Conservation (phyloP, 2,113 vertebrate genomes). For the Sinocyclocheilus maitianheensis region DNA sequence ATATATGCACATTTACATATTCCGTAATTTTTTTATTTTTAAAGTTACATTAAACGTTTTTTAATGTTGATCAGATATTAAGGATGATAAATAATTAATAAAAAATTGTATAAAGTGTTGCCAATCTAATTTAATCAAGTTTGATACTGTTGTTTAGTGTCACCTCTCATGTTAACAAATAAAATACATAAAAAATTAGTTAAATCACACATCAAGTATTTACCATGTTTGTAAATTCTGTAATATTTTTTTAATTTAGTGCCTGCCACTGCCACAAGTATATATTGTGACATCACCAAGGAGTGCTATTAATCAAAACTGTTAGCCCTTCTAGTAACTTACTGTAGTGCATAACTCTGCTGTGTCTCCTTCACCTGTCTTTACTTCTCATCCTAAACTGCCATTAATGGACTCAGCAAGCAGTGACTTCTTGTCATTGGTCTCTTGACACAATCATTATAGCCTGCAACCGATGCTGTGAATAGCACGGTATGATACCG, state of each 20-base stretch:
- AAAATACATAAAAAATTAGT: neutral
- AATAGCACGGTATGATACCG: neutral
- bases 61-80: neutral
- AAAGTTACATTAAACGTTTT: too few species aligned
- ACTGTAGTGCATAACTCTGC: neutral
- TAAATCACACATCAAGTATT: neutral
- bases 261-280: too few species aligned
- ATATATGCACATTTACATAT: too few species aligned
- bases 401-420: slow-evolving; percentile 1
- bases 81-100: neutral
- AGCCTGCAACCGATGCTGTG: neutral
- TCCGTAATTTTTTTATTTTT: too few species aligned
- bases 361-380: neutral
- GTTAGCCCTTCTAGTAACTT: neutral
- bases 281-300: too few species aligned
- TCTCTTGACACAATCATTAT: slow-evolving; percentile 26
- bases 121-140: neutral
- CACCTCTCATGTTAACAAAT: neutral
- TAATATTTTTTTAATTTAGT: neutral
- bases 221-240: neutral
- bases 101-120: neutral
- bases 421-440: slow-evolving; percentile 6
- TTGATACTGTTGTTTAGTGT: neutral
- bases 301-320: neutral
- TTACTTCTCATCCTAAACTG: neutral